Percentiles rank a stretch among this genome's conserved stretches.
Conservation (phyloP, 2,888 invertebrate genomes). For the Phorcus lineatus region DNA sequence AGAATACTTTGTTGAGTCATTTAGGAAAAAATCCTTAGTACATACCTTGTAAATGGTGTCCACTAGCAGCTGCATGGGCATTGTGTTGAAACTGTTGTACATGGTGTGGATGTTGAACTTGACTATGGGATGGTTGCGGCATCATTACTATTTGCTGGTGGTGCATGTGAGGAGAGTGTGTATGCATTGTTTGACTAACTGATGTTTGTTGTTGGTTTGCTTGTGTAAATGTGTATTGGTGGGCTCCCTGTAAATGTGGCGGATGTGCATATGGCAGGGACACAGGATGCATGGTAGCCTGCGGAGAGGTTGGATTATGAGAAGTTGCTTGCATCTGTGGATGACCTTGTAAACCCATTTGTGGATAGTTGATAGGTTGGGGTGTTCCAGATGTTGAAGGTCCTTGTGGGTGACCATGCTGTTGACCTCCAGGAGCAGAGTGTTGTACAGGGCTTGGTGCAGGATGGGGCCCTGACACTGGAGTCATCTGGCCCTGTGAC, state of each 20-base stretch:
- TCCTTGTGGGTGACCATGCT: constrained; percentile 3
- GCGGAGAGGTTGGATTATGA: constrained; percentile 59
- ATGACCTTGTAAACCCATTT: constrained; percentile 38
- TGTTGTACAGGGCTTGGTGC: constrained; percentile 60
- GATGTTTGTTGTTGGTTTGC: constrained; percentile 41
- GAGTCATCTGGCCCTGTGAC: constrained; percentile 28
- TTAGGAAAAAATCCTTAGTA: neutral
- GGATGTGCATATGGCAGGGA: constrained; percentile 41
- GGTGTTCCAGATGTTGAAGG: constrained; percentile 60
- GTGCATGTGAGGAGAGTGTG: constrained; percentile 42
- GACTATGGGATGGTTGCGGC: constrained; percentile 47
- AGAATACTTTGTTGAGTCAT: too few species aligned
- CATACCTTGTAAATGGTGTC: constrained; percentile 57
- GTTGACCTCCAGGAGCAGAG: constrained; percentile 24
- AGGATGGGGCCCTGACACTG: constrained; percentile 53
- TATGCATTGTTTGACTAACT: constrained; percentile 42
- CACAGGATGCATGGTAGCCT: constrained; percentile 39
- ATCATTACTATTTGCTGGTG: constrained; percentile 58
- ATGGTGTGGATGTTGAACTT: constrained; percentile 45
- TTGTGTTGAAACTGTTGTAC: constrained; percentile 50
- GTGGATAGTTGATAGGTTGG: constrained; percentile 38
- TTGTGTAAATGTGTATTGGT: constrained; percentile 37
- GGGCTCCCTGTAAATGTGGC: constrained; percentile 33
- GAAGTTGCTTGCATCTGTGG: constrained; percentile 61
- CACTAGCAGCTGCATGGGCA: constrained; percentile 22